Percentiles rank a stretch among this genome's conserved stretches.
Conservation (phyloP, 2,888 invertebrate species). For the Chloroclystis v-ata region DNA sequence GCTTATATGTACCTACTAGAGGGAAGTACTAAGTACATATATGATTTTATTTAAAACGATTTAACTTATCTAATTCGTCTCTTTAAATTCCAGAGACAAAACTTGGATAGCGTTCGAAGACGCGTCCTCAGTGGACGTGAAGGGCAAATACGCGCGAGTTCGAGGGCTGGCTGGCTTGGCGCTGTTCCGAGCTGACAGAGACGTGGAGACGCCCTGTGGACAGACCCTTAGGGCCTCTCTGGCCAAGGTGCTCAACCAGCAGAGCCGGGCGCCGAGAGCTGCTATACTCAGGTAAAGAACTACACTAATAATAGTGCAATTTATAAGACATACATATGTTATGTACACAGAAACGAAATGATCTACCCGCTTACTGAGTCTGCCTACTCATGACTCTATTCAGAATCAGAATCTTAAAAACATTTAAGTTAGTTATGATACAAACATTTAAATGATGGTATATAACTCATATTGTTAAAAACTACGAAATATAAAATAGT, state of each 20-base stretch:
- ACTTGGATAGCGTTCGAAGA: conserved; percentile 89
- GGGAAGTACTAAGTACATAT: too few relatives aligned
- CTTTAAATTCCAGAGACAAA: conserved; percentile 67
- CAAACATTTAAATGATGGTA: too few relatives aligned
- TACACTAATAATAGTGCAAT: too few relatives aligned
- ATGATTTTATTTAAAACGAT: too few relatives aligned
- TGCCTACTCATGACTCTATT: too few relatives aligned
- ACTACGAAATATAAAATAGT: too few relatives aligned
- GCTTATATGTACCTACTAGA: too few relatives aligned
- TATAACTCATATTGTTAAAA: too few relatives aligned
- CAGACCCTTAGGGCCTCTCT: conserved; percentile 67
- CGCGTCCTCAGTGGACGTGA: conserved; percentile 83
- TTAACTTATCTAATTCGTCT: neutral
- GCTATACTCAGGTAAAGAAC: conserved; percentile 80
- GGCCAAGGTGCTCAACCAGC: conserved; percentile 76
- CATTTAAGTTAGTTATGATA: too few relatives aligned
- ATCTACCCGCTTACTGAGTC: too few relatives aligned
- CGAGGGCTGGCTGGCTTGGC: conserved; percentile 84
- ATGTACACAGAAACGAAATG: too few relatives aligned
- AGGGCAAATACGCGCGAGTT: conserved; percentile 85
- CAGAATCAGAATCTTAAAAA: too few relatives aligned
- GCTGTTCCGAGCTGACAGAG: conserved; percentile 77
- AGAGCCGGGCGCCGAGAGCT: conserved; percentile 81
- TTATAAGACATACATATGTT: neutral
- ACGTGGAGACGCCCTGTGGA: conserved; percentile 75